Percentiles rank a stretch among this genome's conserved stretches.
These are phyloP conservation scores for Gobio gobio DNA, from an alignment of 2,113 vertebrate species.

Conservation along the genomic window DNA sequence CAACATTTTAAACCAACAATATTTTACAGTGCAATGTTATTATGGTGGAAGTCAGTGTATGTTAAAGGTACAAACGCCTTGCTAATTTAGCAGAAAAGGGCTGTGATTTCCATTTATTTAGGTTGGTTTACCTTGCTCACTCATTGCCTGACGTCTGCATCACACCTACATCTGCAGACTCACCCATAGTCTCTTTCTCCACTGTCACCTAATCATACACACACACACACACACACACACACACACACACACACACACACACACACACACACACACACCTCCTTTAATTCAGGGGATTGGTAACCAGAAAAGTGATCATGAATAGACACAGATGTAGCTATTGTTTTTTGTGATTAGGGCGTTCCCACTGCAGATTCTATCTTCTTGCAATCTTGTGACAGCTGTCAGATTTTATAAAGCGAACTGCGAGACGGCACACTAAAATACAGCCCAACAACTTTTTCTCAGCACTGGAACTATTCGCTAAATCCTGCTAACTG, in stretches of 20 bases:
- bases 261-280: not conserved
- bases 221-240: not conserved
- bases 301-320: not conserved
- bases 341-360: not conserved
- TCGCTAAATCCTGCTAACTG: not conserved
- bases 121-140: not conserved
- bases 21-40: no score
- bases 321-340: not conserved
- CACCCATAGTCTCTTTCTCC: not conserved
- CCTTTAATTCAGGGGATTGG: not conserved
- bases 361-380: not conserved
- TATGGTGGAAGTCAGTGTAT: no score
- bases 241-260: not conserved
- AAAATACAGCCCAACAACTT: not conserved
- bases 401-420: not conserved
- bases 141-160: not conserved
- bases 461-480: constrained; percentile 8
- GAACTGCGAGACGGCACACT: not conserved
- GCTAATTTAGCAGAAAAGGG: no score
- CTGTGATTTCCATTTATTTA: no score
- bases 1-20: no score
- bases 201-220: not conserved
- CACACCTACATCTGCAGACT: constrained; percentile 5
- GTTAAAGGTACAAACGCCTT: no score
- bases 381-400: not conserved